Conservation (phyloP, 2,797 vertebrate genomes). For the Pelobates cultripes region DNA sequence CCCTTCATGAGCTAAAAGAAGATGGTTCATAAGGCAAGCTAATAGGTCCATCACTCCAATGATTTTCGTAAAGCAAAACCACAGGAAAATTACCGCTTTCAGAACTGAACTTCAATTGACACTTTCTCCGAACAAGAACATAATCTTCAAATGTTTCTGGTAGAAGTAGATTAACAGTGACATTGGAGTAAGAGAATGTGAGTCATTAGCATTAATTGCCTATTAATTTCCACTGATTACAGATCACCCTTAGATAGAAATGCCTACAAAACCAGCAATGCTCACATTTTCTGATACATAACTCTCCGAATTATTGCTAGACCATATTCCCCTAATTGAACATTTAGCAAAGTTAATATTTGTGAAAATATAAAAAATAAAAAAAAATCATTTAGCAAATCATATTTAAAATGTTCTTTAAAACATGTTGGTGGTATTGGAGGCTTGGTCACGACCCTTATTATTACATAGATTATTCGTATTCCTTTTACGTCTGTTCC, state of each 20-base stretch:
- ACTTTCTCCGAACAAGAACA: slow-evolving; percentile 40
- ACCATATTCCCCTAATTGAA: slow-evolving; percentile 38
- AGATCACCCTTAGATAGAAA: slow-evolving; percentile 43
- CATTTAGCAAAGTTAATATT: neutral
- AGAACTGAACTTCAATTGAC: slow-evolving; percentile 48
- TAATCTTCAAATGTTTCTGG: slow-evolving; percentile 51
- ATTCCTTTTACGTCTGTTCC: no score
- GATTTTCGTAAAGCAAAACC: slow-evolving; percentile 34
- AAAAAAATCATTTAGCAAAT: neutral
- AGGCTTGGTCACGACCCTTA: no score
- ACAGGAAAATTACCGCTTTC: slow-evolving; percentile 26
- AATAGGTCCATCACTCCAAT: slow-evolving; percentile 28
- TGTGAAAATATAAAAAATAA: neutral
- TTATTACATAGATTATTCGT: no score
- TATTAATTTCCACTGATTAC: slow-evolving; percentile 51
- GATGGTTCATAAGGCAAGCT: slow-evolving; percentile 33
- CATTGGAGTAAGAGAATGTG: slow-evolving; percentile 47
- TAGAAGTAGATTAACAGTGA: slow-evolving; percentile 51
- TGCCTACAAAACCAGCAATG: slow-evolving; percentile 22
- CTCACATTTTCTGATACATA: slow-evolving; percentile 16
- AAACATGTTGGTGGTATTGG: no score
- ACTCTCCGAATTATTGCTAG: slow-evolving; percentile 35
- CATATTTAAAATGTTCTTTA: no score
- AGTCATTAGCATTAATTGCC: slow-evolving; percentile 53
- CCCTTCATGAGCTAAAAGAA: slow-evolving; percentile 18